Percentiles rank a stretch among this genome's conserved stretches.
Evolutionary conservation across 1,140 invertebrate species (phyloP).

Genomic region (Linepithema humile): DNA sequence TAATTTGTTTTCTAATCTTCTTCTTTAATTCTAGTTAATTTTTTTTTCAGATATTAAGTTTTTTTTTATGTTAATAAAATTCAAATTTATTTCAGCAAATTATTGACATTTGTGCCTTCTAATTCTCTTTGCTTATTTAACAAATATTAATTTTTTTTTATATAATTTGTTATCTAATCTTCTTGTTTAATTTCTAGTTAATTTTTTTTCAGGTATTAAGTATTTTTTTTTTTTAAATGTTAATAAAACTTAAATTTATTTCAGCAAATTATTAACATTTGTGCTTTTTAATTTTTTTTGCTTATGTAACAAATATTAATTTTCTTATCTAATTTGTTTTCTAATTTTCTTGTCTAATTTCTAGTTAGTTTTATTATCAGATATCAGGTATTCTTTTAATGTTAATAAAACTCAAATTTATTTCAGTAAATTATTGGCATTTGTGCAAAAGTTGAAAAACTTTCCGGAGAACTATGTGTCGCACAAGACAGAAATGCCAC

Average conservation of each 20-base stretch:
- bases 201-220: neutral
- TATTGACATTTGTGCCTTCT: conserved; percentile 79
- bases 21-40: no score
- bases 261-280: conserved; percentile 77
- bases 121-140: no score
- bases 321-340: no score
- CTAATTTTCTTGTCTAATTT: no score
- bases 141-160: no score
- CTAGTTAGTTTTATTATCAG: neutral
- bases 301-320: no score
- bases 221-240: neutral
- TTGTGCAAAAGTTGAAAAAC: conserved; percentile 78
- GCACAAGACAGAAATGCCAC: conserved; percentile 42
- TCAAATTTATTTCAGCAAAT: conserved; percentile 67
- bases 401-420: neutral
- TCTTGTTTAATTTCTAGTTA: no score
- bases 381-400: neutral
- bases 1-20: no score
- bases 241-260: neutral
- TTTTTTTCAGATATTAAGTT: neutral
- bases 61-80: neutral
- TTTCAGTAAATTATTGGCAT: conserved; percentile 76
- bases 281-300: no score
- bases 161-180: no score
- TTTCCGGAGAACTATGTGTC: conserved; percentile 75